A percentile compares a stretch with the other conserved stretches of the same genome.
Evolutionary conservation across 2,113 vertebrate genomes (phyloP).

Genomic region (Lathamus discolor): DNA sequence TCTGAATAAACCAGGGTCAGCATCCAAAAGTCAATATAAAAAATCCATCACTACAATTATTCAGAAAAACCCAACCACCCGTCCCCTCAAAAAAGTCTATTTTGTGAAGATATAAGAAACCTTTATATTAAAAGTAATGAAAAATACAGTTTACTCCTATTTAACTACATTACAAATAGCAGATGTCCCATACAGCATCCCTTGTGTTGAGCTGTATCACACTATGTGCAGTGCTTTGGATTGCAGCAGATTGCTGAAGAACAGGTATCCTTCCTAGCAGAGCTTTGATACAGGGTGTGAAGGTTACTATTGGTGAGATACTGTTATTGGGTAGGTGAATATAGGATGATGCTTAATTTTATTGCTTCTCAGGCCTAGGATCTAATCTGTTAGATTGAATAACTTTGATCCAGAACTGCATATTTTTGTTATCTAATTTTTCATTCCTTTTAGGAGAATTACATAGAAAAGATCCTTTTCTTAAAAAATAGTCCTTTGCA

Average conservation of each 20-base stretch:
- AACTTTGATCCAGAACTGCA: neutral
- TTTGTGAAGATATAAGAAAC: neutral
- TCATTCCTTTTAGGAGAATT: neutral
- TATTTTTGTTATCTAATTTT: neutral
- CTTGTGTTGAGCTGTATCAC: neutral
- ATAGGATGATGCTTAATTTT: neutral
- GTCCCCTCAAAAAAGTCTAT: accelerated
- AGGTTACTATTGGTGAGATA: neutral
- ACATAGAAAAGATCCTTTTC: neutral
- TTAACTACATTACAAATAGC: neutral
- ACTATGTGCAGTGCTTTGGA: neutral
- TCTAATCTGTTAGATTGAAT: neutral
- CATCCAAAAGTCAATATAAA: neutral
- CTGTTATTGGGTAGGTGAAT: neutral
- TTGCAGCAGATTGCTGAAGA: neutral
- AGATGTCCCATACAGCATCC: neutral
- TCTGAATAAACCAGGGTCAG: neutral
- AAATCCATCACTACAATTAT: neutral
- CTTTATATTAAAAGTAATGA: neutral
- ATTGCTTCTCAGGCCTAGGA: neutral
- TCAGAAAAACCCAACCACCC: neutral
- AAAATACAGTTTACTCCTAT: neutral
- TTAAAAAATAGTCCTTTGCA: neutral
- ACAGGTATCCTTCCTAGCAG: neutral
- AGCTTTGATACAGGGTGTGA: neutral